Evolutionary conservation across 1,140 invertebrate species (phyloP), one percentile per base, ranked within the genome.

Genomic region (Temnothorax longispinosus): DNA sequence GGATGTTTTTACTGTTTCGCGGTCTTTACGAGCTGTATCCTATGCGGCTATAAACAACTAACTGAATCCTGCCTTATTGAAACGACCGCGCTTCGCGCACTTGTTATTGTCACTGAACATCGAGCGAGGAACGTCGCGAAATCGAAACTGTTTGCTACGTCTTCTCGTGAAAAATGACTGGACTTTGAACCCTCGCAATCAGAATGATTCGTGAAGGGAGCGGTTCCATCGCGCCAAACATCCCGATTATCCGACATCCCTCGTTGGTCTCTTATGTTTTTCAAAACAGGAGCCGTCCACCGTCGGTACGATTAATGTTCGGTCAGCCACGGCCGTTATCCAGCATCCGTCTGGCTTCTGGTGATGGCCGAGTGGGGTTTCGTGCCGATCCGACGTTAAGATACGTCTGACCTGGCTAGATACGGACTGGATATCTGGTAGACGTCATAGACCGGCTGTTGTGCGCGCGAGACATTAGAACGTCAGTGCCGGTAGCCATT

Each of bases 291-390:
- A 94, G 93, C 92, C 89, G 90, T 92, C 90, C 90, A 91, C 92
- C 91, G 87, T 91, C 85, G 86, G 60, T 71, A 90, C 92, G 91
- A 94, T 94, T 94, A 94, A 94, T 94, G 90, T 92, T 92, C 41
- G 74, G 35, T 56, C 50, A 87, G 85, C 67, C 67, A 78, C 88
- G 90, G 90, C 88, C 88, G 92, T 92, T 93, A 94, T 91, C 89
- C 89, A 91, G 84, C 91, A 90, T 91, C 91, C 92, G 91, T 86
- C 74, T 87, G 88, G 86, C 86, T 87, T 78, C 87, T 88, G 74
- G 82, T 86, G 78, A 82, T 90, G 76, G 89, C 56, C 60, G 76
- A 62, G 89, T 64, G 82, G 89, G 87, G 81, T 88, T 94, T 93
- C 91, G 87, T 92, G 91, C 91, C 72, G 94, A 94, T 94, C 93